Evolutionary conservation across 2,888 invertebrate species (phyloP), one percentile per base, ranked within the genome.

Genomic region (Microplitis manilae): DNA sequence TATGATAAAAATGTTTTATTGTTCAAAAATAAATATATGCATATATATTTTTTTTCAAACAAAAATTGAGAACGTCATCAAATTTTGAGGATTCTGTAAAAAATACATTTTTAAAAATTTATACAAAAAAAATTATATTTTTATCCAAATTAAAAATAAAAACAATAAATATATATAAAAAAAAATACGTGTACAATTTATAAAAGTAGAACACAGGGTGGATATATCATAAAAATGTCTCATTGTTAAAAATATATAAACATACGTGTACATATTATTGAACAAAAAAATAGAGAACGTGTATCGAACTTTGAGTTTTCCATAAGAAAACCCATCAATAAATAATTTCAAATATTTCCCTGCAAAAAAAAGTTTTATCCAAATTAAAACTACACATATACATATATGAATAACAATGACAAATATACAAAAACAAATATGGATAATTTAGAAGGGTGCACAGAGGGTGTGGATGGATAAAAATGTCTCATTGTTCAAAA

Each of bases 401-500:
- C 8, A 50, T 15, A 40, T 15, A 68, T 15, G 40, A 20, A 50
- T 41, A 50, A 5, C 17, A 15, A 17, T 50, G 9, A 68, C 5
- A 50, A 6, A 17, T 15, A 17, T 17, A 17, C 1, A 68, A 15
- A 68, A n/a, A 68, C 6, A 68, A n/a, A 15, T 68, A 8, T n/a
- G 15, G 13, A 20, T 17, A 65, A 65, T 20, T 20, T 7, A 1
- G 38, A 17, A 5, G 6, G 9, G n/a, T 9, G 38, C 5, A 50
- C 9, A 8, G 13, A 13, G 50, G 50, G 13, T 50, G 50, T 50
- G 13, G 50, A 50, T 50, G 50, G 9, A 50, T 50, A 50, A 13
- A 50, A 50, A 50, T 50, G 50, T 68, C 20, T 50, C 13, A 40
- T 73, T 67, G 15, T 15, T 72, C n/a, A 6, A 68, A 68, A 74